Evolutionary conservation across 2,113 vertebrate species (phyloP), one percentile per base, ranked within the genome.

Genomic region (Dasyornis broadbenti): DNA sequence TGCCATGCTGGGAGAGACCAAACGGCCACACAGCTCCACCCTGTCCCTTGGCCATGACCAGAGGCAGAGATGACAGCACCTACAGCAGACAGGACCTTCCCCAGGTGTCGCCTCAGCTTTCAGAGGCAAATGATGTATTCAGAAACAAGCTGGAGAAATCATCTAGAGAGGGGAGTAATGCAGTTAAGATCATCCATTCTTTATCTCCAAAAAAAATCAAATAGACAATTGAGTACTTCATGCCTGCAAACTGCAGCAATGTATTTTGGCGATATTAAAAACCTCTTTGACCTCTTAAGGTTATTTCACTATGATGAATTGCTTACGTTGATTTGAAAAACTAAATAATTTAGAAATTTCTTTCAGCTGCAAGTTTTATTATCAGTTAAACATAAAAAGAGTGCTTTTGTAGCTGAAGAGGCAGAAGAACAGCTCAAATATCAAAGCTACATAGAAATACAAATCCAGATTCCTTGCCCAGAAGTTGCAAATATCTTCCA

Each of bases 11-110:
- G 14, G 24, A n/a, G 37, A 53, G 31, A 42, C 5, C 1, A 2
- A 50, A 23, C 1, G 28, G 37, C n/a, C 11, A 8, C 2, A 0
- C 6, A 88, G 50, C 39, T 59, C 42, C 1, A 0, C 0, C 0
- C 8, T 80, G 57, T 59, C 64, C 35, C 31, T 53, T 31, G 65
- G 16, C 40, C 2, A 0, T 14, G 27, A 33, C 20, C n/a, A 22
- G 44, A 21, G 11, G 44, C 53, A 63, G 44, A 75, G 31, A 28
- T 31, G 28, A 75, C 19, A 79, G 24, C 24, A 15, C 9, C 26
- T 56, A 11, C 18, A 64, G 57, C 23, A 77, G 44, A 33, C 30
- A 52, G 26, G 52, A 68, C 19, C 50, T 72, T 68, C 28, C 42
- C 37, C 10, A 72, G 37, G 13, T 7, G 9, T 13, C 15, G 13